These are phyloP conservation scores for Micrasema minimum DNA, from an alignment of 1,140 invertebrate genomes.

Conservation along the genomic window DNA sequence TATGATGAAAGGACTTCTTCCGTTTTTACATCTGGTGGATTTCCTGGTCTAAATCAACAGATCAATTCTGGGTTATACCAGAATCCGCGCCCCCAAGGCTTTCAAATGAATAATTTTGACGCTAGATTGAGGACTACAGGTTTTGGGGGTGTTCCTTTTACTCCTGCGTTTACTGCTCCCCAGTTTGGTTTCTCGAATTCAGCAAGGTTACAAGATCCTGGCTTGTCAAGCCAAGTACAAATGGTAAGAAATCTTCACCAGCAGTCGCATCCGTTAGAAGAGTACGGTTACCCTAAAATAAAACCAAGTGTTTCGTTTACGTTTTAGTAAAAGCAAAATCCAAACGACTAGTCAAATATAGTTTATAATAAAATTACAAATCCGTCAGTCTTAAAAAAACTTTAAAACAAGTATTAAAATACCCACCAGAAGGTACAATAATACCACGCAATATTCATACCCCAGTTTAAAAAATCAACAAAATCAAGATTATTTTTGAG, in stretches of 20 bases:
- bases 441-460: no score
- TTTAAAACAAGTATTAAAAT: no score
- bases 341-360: slow-evolving; percentile 41
- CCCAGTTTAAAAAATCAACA: no score
- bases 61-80: neutral
- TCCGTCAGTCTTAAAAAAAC: neutral
- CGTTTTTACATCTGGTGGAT: slow-evolving; percentile 13
- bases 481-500: no score
- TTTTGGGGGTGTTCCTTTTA: neutral
- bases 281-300: slow-evolving; percentile 46
- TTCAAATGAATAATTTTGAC: slow-evolving; percentile 19
- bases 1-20: slow-evolving; percentile 30
- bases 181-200: slow-evolving; percentile 2
- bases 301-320: slow-evolving; percentile 49
- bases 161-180: slow-evolving; percentile 6
- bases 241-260: slow-evolving; percentile 3
- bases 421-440: no score
- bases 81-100: neutral
- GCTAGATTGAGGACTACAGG: neutral
- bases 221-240: slow-evolving; percentile 5
- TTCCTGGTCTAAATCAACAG: slow-evolving; percentile 1
- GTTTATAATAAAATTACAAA: slow-evolving; percentile 27
- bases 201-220: neutral
- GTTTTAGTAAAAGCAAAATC: slow-evolving; percentile 38
- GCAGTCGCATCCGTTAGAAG: slow-evolving; percentile 37